Base-by-base conservation (phyloP, 2,888 invertebrate genomes). In the Amiota mariae region DNA sequence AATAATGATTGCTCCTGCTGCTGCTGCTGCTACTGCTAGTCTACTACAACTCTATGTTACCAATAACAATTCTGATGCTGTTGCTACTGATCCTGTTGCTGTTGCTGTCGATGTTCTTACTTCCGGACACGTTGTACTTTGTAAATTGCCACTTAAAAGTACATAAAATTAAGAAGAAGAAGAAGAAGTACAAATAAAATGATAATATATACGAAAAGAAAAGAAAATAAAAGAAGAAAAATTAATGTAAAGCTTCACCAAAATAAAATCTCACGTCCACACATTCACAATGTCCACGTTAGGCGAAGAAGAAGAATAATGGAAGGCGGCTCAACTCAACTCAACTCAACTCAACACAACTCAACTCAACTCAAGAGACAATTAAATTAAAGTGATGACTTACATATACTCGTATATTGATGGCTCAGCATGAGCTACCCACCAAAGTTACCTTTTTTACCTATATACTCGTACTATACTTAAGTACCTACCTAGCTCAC, bases 341-440 rank as follows among this genome's bases (percentile, higher is more conserved):
- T 18, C 18, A 3, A 24, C 11, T 77, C 76, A 81, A 80, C 77
- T 36, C 36, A 77, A 73, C n/a, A n/a, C 74, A 74, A 13, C 59
- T 18, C 18, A 3, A 24, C 11, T 77, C 76, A 81, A 80, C 77
- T 36, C 36, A 77, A 73, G 74, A 67, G 77, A 79, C 86, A 86
- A 83, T 83, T 86, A 83, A 83, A 86, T 85, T 86, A 83, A 86
- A 83, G 81, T 79, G 84, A 81, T 81, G 82, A 82, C 85, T 81
- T 82, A 84, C 36, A 36, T 36, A 6, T 36, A 6, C 36, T 36
- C 36, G 36, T 36, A 36, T 3, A 24, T 2, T 1, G 77, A 82
- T 73, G 76, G 76, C 82, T 80, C 81, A 81, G 49, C 51, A n/a
- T 15, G 20, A 54, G 75, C 47, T 56, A 47, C 61, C 24, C n/a